These are phyloP conservation scores for Agrilus cyanescens DNA, from an alignment of 2,888 invertebrate genomes.

Conservation along the genomic window DNA sequence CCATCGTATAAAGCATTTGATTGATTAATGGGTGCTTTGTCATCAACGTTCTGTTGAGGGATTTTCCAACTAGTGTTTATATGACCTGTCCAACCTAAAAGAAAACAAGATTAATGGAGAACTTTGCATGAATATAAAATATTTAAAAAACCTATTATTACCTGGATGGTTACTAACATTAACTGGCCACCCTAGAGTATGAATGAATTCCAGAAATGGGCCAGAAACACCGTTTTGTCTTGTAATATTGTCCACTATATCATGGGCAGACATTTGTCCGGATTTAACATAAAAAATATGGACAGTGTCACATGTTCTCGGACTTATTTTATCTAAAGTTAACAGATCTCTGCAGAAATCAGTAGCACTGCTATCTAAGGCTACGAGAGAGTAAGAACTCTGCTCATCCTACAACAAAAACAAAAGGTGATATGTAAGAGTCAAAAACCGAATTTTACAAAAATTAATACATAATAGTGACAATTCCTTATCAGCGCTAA, in stretches of 20 bases:
- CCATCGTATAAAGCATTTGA: slow-evolving; percentile 55
- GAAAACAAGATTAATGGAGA: not conserved
- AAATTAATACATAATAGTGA: too few species aligned
- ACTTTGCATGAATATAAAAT: not conserved
- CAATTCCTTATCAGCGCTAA: too few species aligned
- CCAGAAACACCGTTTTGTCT: slow-evolving; percentile 37
- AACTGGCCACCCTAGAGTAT: slow-evolving; percentile 81
- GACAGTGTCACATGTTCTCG: slow-evolving; percentile 81
- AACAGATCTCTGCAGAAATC: slow-evolving; percentile 74
- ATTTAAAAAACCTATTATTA: slow-evolving; percentile 12
- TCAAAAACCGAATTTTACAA: slow-evolving; percentile 1
- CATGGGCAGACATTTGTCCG: slow-evolving; percentile 63
- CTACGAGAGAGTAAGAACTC: slow-evolving; percentile 46
- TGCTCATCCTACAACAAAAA: slow-evolving; percentile 26
- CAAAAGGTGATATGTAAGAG: not conserved
- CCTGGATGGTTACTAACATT: slow-evolving; percentile 77
- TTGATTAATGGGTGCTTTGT: slow-evolving; percentile 2
- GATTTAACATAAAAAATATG: slow-evolving; percentile 89
- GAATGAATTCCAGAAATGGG: slow-evolving; percentile 45
- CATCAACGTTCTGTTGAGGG: slow-evolving; percentile 12
- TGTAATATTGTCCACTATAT: slow-evolving; percentile 68
- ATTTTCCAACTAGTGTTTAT: slow-evolving; percentile 69
- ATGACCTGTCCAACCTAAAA: slow-evolving; percentile 74
- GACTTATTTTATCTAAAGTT: slow-evolving; percentile 72
- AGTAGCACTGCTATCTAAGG: slow-evolving; percentile 55